phyloP scores from a whole-genome alignment of 1,140 invertebrate genomes.

The Cherax destructor region DNA sequence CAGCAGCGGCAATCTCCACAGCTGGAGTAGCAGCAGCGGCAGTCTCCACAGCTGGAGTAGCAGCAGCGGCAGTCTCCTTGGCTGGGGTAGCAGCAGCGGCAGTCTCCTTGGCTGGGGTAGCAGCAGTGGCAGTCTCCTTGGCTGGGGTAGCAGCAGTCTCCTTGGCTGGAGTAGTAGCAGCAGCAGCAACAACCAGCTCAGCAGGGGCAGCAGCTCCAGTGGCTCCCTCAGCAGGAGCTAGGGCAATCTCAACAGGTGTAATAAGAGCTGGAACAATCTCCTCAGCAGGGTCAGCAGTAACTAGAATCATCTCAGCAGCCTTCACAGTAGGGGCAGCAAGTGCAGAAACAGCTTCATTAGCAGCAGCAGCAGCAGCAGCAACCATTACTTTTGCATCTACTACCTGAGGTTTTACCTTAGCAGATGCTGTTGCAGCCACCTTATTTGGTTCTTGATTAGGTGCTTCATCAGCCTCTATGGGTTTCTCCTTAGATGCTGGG shows the following conservation, averaged over 20 bases:
- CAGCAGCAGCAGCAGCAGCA: too few species aligned
- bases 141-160: conserved; percentile 15
- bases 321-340: too few species aligned
- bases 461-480: not conserved
- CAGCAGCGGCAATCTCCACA: not conserved
- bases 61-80: not conserved
- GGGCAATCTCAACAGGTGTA: too few species aligned
- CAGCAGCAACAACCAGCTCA: not conserved
- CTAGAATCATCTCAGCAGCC: too few species aligned
- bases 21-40: conserved; percentile 17
- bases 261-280: too few species aligned
- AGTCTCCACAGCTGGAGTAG: not conserved
- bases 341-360: too few species aligned
- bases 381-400: too few species aligned
- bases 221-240: too few species aligned
- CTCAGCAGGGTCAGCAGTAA: too few species aligned
- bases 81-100: not conserved
- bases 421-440: not conserved
- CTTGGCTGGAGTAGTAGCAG: not conserved
- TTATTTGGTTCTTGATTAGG: not conserved
- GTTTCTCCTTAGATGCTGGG: not conserved
- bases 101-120: conserved; percentile 8
- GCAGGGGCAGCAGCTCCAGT: not conserved
- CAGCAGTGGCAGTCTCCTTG: not conserved
- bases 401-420: not conserved